Base-by-base conservation (phyloP, 2,113 vertebrate species). In the Stictonetta naevosa region DNA sequence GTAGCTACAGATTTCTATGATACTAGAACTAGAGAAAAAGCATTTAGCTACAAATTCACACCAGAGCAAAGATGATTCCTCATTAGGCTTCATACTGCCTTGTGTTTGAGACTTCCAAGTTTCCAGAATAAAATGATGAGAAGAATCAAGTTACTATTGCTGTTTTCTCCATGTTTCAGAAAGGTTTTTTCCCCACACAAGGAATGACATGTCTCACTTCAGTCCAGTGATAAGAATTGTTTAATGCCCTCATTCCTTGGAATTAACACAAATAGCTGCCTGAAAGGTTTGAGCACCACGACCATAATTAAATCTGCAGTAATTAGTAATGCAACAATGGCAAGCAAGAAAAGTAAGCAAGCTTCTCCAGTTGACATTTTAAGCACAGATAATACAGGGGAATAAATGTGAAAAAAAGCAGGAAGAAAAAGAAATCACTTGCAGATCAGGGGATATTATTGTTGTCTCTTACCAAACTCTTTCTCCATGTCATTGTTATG, bases 241-340 rank as follows among this genome's bases (percentile, higher is more conserved):
- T 95, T 94, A 90, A 81, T 75, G n/a, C 34, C 93, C 36, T 86
- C 68, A 26, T 25, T 96, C 55, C 28, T 68, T 60, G 58, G 64
- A 88, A 88, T 95, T 95, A 94, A 86, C 60, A 81, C 48, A 91
- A 95, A 92, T 56, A 86, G 60, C 88, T 90, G 64, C 83, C 83
- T 90, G 44, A 90, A 95, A 93, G 53, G 83, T 91, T 88, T 86
- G 92, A 96, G 48, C 56, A 69, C 72, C 7, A 0, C 95, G 88
- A 88, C 90, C 56, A 62, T 93, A 94, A 96, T 96, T 93, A 93
- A 93, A 97, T 92, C 93, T 93, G 76, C 63, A 78, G 60, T 79
- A 90, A 92, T 94, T 88, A 95, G 60, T 71, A 92, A 92, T 86
- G 83, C 83, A 90, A 81, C 0, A 23, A 86, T 64, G 88, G 68